A percentile compares a stretch with the other conserved stretches of the same genome.
phyloP scores from a whole-genome alignment of 2,113 vertebrate genomes.

The Apaloderma vittatum region DNA sequence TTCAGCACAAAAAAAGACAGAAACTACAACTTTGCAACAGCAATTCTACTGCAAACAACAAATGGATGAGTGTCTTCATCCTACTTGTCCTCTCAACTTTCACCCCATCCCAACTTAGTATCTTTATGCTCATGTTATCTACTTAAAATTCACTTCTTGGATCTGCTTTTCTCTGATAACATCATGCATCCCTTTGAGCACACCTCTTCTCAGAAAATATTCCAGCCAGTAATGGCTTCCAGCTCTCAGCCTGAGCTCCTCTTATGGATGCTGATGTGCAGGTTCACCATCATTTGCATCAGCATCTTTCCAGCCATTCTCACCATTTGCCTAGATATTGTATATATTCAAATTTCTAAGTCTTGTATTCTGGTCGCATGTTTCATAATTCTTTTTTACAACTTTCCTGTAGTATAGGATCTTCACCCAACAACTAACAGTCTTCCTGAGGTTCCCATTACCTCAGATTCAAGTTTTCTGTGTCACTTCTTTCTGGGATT shows the following conservation, averaged over 20 bases:
- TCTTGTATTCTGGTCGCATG: background rate
- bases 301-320: background rate
- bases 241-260: background rate
- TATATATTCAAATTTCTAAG: background rate
- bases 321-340: background rate
- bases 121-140: background rate
- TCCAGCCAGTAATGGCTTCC: background rate
- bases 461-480: background rate
- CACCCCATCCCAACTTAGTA: background rate
- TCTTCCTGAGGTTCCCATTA: background rate
- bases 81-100: background rate
- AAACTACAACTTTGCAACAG: slow-evolving; percentile 60
- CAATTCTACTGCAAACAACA: slow-evolving; percentile 64
- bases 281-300: background rate
- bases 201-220: background rate
- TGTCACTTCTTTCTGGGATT: background rate
- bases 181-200: background rate
- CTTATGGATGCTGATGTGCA: background rate
- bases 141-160: background rate
- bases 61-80: background rate
- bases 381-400: background rate
- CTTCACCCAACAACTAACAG: background rate
- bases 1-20: slow-evolving; percentile 61
- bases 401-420: background rate
- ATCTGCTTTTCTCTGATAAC: background rate